Percentiles rank a stretch among this genome's conserved stretches.
These are phyloP conservation scores for Pseudocheirus occidentalis DNA, from an alignment of 2,797 vertebrate species.

Conservation along the genomic window DNA sequence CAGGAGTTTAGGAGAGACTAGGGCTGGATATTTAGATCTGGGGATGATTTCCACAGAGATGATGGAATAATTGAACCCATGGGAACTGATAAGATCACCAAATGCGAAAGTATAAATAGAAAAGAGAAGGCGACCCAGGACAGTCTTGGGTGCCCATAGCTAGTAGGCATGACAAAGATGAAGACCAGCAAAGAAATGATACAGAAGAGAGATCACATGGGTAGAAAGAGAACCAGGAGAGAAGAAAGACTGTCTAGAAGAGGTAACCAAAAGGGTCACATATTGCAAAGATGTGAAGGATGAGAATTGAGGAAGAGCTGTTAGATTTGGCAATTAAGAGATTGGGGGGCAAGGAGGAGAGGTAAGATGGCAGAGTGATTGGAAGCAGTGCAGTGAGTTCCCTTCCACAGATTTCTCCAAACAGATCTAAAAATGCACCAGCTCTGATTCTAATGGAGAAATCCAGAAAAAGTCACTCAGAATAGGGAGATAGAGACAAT, in stretches of 20 bases:
- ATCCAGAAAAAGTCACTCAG: neutral
- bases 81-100: neutral
- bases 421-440: neutral
- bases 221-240: neutral
- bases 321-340: neutral
- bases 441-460: neutral
- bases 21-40: neutral
- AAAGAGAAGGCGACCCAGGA: neutral
- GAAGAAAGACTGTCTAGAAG: neutral
- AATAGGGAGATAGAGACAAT: neutral
- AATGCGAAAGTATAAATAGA: neutral
- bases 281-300: neutral
- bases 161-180: neutral
- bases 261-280: neutral
- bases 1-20: neutral
- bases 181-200: neutral
- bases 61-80: neutral
- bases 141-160: neutral
- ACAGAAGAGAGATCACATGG: neutral
- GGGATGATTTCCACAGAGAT: neutral
- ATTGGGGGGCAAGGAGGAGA: accelerated
- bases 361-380: neutral
- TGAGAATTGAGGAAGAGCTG: neutral
- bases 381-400: neutral
- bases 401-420: neutral